Evolutionary conservation across 1,140 invertebrate genomes (phyloP), one percentile per base, ranked within the genome.

Genomic region (Wasmannia auropunctata): DNA sequence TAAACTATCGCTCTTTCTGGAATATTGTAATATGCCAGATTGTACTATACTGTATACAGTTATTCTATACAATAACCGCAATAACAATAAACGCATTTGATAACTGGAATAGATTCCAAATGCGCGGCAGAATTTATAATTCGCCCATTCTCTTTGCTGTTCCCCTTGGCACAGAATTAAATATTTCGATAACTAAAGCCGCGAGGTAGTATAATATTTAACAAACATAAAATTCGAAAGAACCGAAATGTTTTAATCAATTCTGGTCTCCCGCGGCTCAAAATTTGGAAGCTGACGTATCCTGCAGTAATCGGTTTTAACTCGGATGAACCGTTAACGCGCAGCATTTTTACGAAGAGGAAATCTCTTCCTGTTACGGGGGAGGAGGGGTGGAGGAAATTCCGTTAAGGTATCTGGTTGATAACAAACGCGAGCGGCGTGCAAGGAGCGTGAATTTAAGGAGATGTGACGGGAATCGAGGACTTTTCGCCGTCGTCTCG

Each of bases 291-390:
- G 28, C 19, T n/a, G n/a, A n/a, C n/a, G n/a, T n/a, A n/a, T 7
- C 31, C 49, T 37, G 19, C n/a, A n/a, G n/a, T 74, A 74, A 56
- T 74, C 49, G 31, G n/a, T 25, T 74, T 74, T 34, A 54, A 74
- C 22, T 56, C 6, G 28, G n/a, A 22, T 40, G 6, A 56, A 37
- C 25, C 69, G 43, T 72, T 70, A 72, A 51, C 46, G 28, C 46
- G 28, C 2, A 72, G 19, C 49, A 74, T 56, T 74, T 74, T 54
- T 56, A 22, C n/a, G 11, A 37, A 16, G 49, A 25, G n/a, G n/a
- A 54, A 34, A 31, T 74, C 31, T 34, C 49, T 22, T 28, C 31
- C n/a, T 8, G 31, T 63, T 25, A 40, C 31, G n/a, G n/a, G n/a
- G 19, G 28, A 31, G 1, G 58, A 37, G 22, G n/a, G 7, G 51